Conservation (phyloP, 2,888 invertebrate genomes). For the Eilema caniola region DNA sequence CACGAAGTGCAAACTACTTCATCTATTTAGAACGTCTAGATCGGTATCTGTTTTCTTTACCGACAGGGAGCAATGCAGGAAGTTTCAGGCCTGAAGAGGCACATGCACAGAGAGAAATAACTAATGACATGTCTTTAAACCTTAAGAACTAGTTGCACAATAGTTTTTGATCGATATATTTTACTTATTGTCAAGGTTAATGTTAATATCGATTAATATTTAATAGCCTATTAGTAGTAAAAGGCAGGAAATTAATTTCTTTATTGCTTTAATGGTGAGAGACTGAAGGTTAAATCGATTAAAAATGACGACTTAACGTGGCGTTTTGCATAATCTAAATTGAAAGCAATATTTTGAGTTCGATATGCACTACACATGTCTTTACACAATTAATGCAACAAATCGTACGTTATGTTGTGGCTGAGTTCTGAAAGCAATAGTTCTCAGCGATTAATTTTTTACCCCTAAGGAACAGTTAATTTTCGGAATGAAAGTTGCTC, state of each 20-base stretch:
- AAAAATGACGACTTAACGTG: background rate
- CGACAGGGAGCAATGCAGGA: background rate
- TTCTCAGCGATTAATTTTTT: too few relatives aligned
- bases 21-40: too few relatives aligned
- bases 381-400: too few relatives aligned
- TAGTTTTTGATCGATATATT: background rate
- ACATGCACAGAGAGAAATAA: background rate
- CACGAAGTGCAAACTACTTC: too few relatives aligned
- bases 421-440: too few relatives aligned
- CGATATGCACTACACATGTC: too few relatives aligned
- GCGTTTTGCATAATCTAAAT: too few relatives aligned
- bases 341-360: too few relatives aligned
- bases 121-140: background rate
- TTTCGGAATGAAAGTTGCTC: too few relatives aligned
- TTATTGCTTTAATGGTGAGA: background rate
- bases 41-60: background rate
- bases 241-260: background rate
- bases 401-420: too few relatives aligned
- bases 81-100: background rate
- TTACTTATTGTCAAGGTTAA: background rate
- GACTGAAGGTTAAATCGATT: background rate
- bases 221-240: background rate
- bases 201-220: conserved; percentile 4
- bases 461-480: too few relatives aligned
- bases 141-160: conserved; percentile 1